Evolutionary conservation across 2,888 invertebrate species (phyloP), one percentile per base, ranked within the genome.

Genomic region (Ornithoptera priamus): DNA sequence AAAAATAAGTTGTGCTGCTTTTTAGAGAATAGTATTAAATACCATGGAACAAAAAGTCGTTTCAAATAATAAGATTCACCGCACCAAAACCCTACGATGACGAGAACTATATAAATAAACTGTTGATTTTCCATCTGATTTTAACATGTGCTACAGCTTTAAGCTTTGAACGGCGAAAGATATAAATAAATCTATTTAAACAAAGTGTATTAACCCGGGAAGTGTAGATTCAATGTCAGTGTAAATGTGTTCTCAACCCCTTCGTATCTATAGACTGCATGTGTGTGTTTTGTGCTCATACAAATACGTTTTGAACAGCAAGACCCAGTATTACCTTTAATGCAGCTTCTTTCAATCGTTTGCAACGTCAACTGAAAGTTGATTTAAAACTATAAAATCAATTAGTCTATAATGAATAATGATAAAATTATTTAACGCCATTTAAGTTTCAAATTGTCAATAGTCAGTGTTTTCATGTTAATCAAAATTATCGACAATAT

Each of bases 181-280:
- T 67, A 67, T 67, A 62, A 62, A 60, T 58, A 69, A 60, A 53
- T n/a, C 61, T 64, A 62, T 64, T 12, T 39, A 59, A 17, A 65
- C 30, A 58, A 57, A 62, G 62, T 56, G 53, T 67, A 62, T 67
- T 61, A 61, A 67, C 56, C 56, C 67, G 56, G 62, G 62, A 62
- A 67, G 57, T 62, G 24, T 17, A 53, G 22, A 30, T 60, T 66
- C 59, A 66, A 66, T 50, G 65, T 66, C 59, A 66, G 65, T 22
- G 22, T 66, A 60, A 66, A 66, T 60, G 59, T 66, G 59, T 66
- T 50, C 59, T 50, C 59, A 30, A 24, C 59, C 46, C n/a, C 60
- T 60, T n/a, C 22, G 6, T 15, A 66, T n/a, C 50, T n/a, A 4
- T 36, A 60, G 30, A 50, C 22, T 24, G 60, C 66, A 30, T 36